These are phyloP conservation scores for Calyptomena viridis DNA, from an alignment of 2,113 vertebrate species.

Conservation along the genomic window DNA sequence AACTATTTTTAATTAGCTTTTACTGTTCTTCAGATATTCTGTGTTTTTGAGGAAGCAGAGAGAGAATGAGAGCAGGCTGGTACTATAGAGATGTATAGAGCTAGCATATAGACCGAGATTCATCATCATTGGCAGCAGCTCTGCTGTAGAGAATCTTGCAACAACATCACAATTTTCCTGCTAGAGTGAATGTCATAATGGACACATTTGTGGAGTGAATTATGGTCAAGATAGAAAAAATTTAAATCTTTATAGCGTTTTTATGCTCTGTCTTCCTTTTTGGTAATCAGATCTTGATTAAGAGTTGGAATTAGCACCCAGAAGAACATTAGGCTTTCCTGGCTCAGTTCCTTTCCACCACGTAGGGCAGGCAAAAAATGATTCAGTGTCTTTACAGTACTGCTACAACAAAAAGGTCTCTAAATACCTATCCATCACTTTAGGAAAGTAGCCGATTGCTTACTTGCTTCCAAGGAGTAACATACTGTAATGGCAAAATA, in stretches of 20 bases:
- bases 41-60: slow-evolving; percentile 16
- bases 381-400: too few relatives aligned
- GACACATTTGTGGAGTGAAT: slow-evolving; percentile 33
- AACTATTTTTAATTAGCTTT: slow-evolving; percentile 71
- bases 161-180: slow-evolving; percentile 52
- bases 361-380: neutral
- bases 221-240: slow-evolving; percentile 43
- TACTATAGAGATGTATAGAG: slow-evolving; percentile 5
- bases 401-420: slow-evolving; percentile 8
- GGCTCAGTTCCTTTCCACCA: slow-evolving; percentile 6
- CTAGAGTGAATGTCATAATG: slow-evolving; percentile 32
- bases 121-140: slow-evolving; percentile 41
- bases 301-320: slow-evolving; percentile 56
- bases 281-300: slow-evolving; percentile 65
- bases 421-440: slow-evolving; percentile 2
- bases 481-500: neutral
- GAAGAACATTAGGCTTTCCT: slow-evolving; percentile 52
- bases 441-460: neutral
- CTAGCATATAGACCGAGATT: slow-evolving; percentile 5
- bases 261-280: slow-evolving; percentile 61
- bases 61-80: neutral
- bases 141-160: slow-evolving; percentile 1
- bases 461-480: neutral
- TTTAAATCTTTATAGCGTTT: slow-evolving; percentile 57
- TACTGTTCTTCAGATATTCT: slow-evolving; percentile 38